A percentile compares a stretch with the other conserved stretches of the same genome.
Conservation (phyloP, 30 jellyfish, hydroid and myxozoan species). For the Aurelia sp. region DNA sequence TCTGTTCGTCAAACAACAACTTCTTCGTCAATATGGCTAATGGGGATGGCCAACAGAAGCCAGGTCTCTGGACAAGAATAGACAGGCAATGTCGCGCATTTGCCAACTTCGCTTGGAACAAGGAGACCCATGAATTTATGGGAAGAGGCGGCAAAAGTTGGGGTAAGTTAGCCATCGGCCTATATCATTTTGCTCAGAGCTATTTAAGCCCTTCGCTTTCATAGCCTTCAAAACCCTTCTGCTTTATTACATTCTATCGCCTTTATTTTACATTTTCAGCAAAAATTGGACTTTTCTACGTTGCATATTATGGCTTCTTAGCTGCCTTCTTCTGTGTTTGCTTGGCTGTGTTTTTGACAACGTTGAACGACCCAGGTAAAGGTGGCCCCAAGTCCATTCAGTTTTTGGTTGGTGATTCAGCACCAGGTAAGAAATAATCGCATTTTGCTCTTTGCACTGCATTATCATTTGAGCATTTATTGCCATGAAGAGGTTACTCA, state of each 20-base stretch:
- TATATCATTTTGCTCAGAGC: no score
- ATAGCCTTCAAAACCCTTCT: no score
- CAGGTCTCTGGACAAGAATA: constrained; percentile 51
- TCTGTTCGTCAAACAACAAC: neutral
- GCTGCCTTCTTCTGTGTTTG: constrained; percentile 90
- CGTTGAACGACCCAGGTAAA: constrained; percentile 87
- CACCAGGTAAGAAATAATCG: constrained; percentile 79
- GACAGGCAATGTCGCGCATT: constrained; percentile 78
- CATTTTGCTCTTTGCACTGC: neutral
- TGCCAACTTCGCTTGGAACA: constrained; percentile 84
- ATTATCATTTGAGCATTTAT: no score
- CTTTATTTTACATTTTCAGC: constrained; percentile 52
- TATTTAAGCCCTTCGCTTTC: no score
- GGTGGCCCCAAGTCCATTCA: constrained; percentile 97
- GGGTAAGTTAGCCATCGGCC: constrained; percentile 75
- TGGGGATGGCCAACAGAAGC: constrained; percentile 26
- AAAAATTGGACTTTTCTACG: constrained; percentile 94
- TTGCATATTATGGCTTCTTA: constrained; percentile 86
- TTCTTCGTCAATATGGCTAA: constrained; percentile 58
- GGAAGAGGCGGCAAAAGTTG: constrained; percentile 95
- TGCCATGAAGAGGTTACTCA: no score
- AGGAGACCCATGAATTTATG: constrained; percentile 86
- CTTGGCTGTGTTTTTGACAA: constrained; percentile 87
- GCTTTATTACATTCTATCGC: neutral
- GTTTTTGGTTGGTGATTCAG: constrained; percentile 65